Percentiles rank a stretch among this genome's conserved stretches.
Evolutionary conservation across 2,888 invertebrate genomes (phyloP).

Genomic region (Phortica magna): DNA sequence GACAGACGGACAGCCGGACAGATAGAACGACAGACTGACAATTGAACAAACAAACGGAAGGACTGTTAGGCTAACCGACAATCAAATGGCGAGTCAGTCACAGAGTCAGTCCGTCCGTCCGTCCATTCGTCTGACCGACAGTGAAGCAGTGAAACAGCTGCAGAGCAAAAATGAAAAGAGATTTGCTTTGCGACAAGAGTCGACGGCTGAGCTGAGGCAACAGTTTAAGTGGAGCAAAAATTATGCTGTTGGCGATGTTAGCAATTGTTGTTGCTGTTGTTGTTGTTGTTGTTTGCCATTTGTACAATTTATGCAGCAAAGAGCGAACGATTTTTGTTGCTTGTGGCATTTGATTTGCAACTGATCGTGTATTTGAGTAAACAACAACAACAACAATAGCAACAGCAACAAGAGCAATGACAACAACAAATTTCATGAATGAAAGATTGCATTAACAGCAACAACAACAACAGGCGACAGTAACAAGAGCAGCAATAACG

Average conservation of each 20-base stretch:
- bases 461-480: not conserved
- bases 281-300: constrained; percentile 33
- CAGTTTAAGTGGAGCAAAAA: constrained; percentile 65
- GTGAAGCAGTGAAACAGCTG: constrained; percentile 6
- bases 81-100: no score
- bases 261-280: constrained; percentile 24
- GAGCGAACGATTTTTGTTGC: constrained; percentile 44
- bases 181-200: constrained; percentile 49
- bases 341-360: constrained; percentile 71
- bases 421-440: constrained; percentile 72
- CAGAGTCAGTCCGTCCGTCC: no score
- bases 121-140: no score
- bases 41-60: not conserved
- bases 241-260: constrained; percentile 40
- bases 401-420: constrained; percentile 54
- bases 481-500: constrained; percentile 18
- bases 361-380: constrained; percentile 33
- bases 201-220: constrained; percentile 12
- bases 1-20: not conserved
- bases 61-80: not conserved
- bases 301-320: constrained; percentile 61
- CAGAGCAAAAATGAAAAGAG: constrained; percentile 44
- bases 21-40: not conserved
- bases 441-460: constrained; percentile 60
- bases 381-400: constrained; percentile 47